Conservation (phyloP, 1,140 invertebrate species). For the Platyura marginata region DNA sequence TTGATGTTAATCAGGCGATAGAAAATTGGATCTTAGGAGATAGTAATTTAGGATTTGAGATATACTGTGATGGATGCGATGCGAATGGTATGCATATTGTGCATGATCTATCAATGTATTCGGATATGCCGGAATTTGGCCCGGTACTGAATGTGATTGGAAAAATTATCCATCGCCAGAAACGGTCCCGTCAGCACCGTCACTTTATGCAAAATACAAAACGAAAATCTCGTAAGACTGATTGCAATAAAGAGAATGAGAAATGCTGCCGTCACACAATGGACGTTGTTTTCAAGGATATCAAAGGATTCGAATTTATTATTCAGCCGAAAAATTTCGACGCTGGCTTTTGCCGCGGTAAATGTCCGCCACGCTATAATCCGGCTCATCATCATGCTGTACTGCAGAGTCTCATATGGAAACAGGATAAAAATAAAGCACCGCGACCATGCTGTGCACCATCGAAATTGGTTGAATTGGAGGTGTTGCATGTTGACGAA, state of each 20-base stretch:
- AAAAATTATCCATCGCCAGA: constrained; percentile 7
- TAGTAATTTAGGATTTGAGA: constrained; percentile 28
- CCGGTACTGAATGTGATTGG: constrained; percentile 29
- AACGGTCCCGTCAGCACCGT: constrained; percentile 1
- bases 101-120: constrained; percentile 9
- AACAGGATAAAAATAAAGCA: constrained; percentile 32
- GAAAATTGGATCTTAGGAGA: constrained; percentile 26
- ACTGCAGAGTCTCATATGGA: constrained; percentile 47
- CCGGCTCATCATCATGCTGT: constrained; percentile 52
- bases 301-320: constrained; percentile 48
- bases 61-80: constrained; percentile 27
- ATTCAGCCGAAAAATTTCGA: constrained; percentile 50
- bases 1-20: constrained; percentile 32
- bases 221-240: constrained; percentile 19
- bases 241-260: constrained; percentile 28
- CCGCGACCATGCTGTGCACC: constrained; percentile 55
- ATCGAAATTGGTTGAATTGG: constrained; percentile 41
- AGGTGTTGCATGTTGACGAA: constrained; percentile 47
- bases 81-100: constrained; percentile 17
- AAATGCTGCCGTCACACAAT: constrained; percentile 46
- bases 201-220: constrained; percentile 3
- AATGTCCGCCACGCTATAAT: constrained; percentile 48
- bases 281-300: constrained; percentile 42
- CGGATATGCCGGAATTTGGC: constrained; percentile 9
- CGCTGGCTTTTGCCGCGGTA: constrained; percentile 50